Evolutionary conservation across 2,797 vertebrate species (phyloP), one percentile per base, ranked within the genome.

Genomic region (Gambusia yucatana): DNA sequence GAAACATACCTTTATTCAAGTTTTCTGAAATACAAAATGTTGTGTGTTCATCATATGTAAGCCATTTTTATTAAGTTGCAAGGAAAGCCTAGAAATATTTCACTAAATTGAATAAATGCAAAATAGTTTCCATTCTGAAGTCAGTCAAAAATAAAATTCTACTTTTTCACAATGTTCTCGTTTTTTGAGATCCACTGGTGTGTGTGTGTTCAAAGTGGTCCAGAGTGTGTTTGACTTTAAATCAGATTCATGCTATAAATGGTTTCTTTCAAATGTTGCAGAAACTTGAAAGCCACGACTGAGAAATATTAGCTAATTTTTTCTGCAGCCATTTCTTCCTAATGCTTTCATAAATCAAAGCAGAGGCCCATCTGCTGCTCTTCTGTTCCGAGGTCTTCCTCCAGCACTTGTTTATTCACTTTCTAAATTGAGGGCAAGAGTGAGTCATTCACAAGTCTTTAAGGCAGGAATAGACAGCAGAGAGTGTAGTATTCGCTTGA

Each of bases 381-480:
- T 4, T 86, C 80, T 84, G 80, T 75, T 87, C 78, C n/a, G 6
- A 81, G 72, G 85, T 84, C 88, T 80, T 79, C 70, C 30, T 84
- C 74, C 80, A 75, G 78, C 75, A 76, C 73, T 85, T 16, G 46
- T 79, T 83, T 78, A 86, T 82, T 89, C 87, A 67, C 77, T 82
- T 81, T 90, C 86, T 91, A 87, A 87, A 91, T 84, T 75, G 70
- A 89, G 88, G 87, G 74, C 48, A 50, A 14, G 61, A 73, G 70
- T 89, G 85, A 90, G 81, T 92, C 91, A 90, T 86, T 86, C 69
- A 30, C 77, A 75, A 52, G 78, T 80, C 61, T 78, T 85, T 76
- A 73, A 87, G 90, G 87, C 52, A 89, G 77, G 77, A 73, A 65
- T 83, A 88, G 83, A 83, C 50, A 82, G 82, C 77, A 78, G 78